These are phyloP conservation scores for Drosophila rufa DNA, from an alignment of 1,140 invertebrate species.

Conservation along the genomic window DNA sequence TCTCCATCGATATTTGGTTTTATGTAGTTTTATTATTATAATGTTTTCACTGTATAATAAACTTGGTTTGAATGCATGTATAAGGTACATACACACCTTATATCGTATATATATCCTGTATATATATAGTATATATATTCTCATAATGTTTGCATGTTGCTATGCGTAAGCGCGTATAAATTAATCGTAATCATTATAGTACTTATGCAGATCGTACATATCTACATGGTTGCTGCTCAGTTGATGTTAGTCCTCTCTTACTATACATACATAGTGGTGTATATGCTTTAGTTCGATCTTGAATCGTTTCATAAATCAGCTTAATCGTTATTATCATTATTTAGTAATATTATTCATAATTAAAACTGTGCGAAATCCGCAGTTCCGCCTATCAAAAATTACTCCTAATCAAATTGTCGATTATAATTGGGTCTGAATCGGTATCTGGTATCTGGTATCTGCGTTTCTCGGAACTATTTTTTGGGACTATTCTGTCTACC, in stretches of 20 bases:
- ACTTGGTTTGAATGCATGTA: conserved; percentile 64
- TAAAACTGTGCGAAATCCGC: conserved; percentile 68
- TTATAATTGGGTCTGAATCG: conserved; percentile 31
- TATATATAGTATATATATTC: conserved; percentile 36
- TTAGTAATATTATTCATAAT: conserved; percentile 46
- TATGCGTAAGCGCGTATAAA: conserved; percentile 77
- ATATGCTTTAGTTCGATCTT: conserved; percentile 36
- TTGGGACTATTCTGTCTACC: conserved; percentile 39
- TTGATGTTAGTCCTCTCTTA: conserved; percentile 55
- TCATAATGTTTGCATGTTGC: conserved; percentile 60
- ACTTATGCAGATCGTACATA: conserved; percentile 75
- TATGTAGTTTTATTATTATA: conserved; percentile 73
- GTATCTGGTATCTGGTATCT: conserved; percentile 10
- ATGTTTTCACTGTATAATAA: conserved; percentile 63
- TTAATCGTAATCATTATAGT: conserved; percentile 65
- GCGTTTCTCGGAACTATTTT: conserved; percentile 7
- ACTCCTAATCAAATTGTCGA: conserved; percentile 53
- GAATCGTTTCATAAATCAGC: conserved; percentile 62
- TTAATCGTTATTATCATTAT: conserved; percentile 58
- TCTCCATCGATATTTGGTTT: conserved; percentile 23
- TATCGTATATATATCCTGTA: conserved; percentile 55
- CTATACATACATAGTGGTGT: conserved; percentile 45
- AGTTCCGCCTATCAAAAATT: conserved; percentile 73
- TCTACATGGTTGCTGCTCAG: conserved; percentile 72
- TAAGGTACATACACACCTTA: conserved; percentile 60